Base-by-base conservation (phyloP, 2,797 vertebrate genomes). In the Pipistrellus pygmaeus region DNA sequence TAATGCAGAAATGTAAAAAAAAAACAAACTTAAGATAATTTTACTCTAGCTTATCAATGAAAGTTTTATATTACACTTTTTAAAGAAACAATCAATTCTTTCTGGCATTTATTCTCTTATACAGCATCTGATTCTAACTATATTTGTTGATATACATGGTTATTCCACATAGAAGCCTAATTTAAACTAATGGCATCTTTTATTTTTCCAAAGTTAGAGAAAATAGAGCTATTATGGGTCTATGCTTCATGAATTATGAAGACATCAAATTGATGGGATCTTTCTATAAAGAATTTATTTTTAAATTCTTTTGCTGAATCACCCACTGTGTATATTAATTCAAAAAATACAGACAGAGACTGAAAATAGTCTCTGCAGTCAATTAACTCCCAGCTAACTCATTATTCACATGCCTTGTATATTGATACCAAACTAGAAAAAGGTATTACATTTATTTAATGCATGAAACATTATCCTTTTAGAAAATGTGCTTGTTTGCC, bases 201-300 rank as follows among this genome's bases (percentile, higher is more conserved):
- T 91, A 89, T 88, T 93, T 97, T 97, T 88, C 53, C 35, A 68
- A 91, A 94, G 82, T 55, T 87, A 71, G 71, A 64, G 46, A 96
- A 95, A 95, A 95, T 91, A 80, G 76, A 71, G 73, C 77, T 85
- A 91, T 97, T 93, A 93, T 68, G 64, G 76, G 41, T 72, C 85
- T 92, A 72, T 53, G 89, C 91, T 91, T 93, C 48, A 76, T 93
- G 75, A 86, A 96, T 96, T 93, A 95, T 90, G 82, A 97, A 95
- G 90, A 66, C 64, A 91, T 96, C 66, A 91, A 92, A 80, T 92
- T 78, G 80, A 75, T 84, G 53, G 55, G 20, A 80, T 87, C 72
- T 88, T 95, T 95, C 66, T 93, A 72, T 80, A 94, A 94, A 94
- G 89, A 96, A 96, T 92, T 96, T 95, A 89, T 95, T 94, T 95